Evolutionary conservation across 2,113 vertebrate species (phyloP).

Genomic region (Petromus typicus): DNA sequence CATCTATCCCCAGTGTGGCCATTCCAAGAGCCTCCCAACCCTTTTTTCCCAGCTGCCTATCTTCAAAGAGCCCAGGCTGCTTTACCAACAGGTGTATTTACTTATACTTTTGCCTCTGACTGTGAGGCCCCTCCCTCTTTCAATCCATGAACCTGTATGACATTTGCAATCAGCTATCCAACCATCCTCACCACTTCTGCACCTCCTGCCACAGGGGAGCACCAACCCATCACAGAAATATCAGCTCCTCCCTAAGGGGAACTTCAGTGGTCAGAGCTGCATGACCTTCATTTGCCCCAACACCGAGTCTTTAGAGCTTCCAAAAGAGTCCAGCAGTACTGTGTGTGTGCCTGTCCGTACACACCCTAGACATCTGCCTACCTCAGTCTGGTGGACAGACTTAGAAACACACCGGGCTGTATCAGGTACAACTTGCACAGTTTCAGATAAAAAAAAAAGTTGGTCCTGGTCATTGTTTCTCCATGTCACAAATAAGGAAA

Average conservation of each 20-base stretch:
- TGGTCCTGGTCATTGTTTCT: not conserved
- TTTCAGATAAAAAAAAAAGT: not conserved
- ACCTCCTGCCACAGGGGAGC: too few relatives aligned
- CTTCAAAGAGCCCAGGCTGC: not conserved
- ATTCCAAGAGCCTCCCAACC: not conserved
- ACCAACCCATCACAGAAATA: not conserved
- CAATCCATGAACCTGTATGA: not conserved
- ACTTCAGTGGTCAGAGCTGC: not conserved
- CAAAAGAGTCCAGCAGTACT: not conserved
- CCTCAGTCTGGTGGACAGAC: not conserved
- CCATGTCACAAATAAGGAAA: not conserved
- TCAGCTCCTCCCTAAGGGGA: not conserved
- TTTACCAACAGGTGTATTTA: not conserved
- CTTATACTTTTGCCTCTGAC: not conserved
- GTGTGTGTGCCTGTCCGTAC: not conserved
- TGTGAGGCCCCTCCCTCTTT: not conserved
- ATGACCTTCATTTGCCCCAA: not conserved
- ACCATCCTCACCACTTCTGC: not conserved
- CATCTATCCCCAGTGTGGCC: too few relatives aligned
- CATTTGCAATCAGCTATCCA: not conserved
- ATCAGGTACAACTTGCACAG: too few relatives aligned
- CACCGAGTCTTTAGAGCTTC: not conserved
- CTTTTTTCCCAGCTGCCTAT: not conserved
- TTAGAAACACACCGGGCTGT: not conserved
- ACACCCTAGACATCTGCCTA: not conserved